Percentiles rank a stretch among this genome's conserved stretches.
Conservation (phyloP, 2,888 invertebrate species). For the Netelia fuscicornis region DNA sequence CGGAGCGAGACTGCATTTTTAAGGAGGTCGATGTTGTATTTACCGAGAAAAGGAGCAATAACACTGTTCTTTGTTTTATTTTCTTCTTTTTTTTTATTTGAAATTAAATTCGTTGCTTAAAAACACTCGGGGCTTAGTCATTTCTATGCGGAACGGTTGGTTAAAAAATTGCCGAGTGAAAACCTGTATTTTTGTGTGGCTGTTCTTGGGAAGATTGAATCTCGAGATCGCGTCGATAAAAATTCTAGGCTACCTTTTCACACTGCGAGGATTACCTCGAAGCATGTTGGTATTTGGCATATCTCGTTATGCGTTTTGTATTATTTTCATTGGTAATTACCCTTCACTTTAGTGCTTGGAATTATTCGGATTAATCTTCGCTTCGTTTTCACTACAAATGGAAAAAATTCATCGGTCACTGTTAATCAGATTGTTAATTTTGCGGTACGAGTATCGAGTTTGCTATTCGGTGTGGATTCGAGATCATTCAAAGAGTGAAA, state of each 20-base stretch:
- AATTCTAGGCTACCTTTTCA: not conserved
- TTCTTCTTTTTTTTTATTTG: not conserved
- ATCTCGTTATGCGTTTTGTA: not conserved
- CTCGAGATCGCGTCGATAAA: not conserved
- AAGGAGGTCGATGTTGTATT: not conserved
- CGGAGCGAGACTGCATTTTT: not conserved
- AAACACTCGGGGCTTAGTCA: not conserved
- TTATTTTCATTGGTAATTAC: not conserved
- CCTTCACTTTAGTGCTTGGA: not conserved
- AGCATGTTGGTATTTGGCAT: not conserved
- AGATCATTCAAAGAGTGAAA: too few relatives aligned
- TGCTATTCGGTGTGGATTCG: too few relatives aligned
- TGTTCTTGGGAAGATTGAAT: not conserved
- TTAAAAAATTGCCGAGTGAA: not conserved
- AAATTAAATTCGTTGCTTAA: too few relatives aligned
- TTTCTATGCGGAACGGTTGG: not conserved
- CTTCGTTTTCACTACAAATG: not conserved
- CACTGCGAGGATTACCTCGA: not conserved
- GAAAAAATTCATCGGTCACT: not conserved
- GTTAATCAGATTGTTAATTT: not conserved
- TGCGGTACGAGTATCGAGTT: too few relatives aligned
- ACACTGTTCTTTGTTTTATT: not conserved
- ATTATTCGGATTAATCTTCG: not conserved
- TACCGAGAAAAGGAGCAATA: constrained; percentile 55
- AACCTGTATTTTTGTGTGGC: not conserved